These are phyloP conservation scores for Pseudoatta argentina DNA, from an alignment of 1,140 invertebrate genomes.

Conservation along the genomic window DNA sequence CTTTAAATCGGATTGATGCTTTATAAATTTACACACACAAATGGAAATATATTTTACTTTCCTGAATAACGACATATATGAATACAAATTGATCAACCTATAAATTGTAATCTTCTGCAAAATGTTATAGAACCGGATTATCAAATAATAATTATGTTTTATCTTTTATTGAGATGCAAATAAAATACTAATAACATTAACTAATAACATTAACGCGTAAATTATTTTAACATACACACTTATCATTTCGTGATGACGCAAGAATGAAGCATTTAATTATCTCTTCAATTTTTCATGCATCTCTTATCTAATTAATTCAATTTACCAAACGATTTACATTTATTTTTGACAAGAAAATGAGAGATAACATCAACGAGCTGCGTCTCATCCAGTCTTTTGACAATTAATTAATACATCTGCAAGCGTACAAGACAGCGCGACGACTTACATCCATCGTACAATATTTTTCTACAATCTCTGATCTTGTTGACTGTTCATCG, in stretches of 20 bases:
- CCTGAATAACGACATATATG: too few relatives aligned
- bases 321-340: not conserved
- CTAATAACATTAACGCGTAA: not conserved
- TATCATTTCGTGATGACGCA: not conserved
- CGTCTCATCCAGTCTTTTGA: not conserved
- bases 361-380: constrained; percentile 21
- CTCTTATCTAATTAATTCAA: constrained; percentile 14
- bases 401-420: constrained; percentile 31
- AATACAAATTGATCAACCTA: not conserved
- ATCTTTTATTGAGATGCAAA: not conserved
- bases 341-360: not conserved
- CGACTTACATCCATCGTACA: not conserved
- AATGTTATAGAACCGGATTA: not conserved
- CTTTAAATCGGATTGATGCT: not conserved
- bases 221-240: not conserved
- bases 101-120: not conserved
- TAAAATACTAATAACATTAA: not conserved
- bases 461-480: constrained; percentile 26
- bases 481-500: constrained; percentile 14
- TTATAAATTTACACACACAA: not conserved
- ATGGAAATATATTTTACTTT: not conserved
- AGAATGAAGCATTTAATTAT: not conserved
- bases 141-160: not conserved
- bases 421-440: not conserved
- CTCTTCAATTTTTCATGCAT: not conserved